A percentile compares a stretch with the other conserved stretches of the same genome.
phyloP scores from a whole-genome alignment of 2,888 invertebrate genomes.

The Philopedon plagiatum region DNA sequence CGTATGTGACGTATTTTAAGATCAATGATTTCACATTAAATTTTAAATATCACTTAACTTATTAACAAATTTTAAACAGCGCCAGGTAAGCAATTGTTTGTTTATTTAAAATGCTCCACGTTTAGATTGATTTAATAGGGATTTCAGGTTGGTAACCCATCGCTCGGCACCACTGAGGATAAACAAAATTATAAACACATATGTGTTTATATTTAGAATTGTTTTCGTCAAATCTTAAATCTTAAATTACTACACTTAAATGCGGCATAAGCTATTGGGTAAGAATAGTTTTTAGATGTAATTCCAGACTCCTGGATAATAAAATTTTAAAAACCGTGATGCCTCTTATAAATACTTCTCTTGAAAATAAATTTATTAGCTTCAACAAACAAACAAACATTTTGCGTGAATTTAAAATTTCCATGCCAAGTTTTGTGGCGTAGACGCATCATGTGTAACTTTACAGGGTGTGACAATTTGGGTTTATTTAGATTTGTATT shows the following conservation, averaged over 20 bases:
- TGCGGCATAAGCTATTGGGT: conserved; percentile 41
- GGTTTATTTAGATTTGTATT: too few species aligned
- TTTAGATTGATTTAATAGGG: conserved; percentile 5
- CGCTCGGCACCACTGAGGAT: conserved; percentile 42
- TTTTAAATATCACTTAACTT: conserved; percentile 1
- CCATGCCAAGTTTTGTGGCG: conserved; percentile 42
- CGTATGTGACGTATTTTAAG: background rate
- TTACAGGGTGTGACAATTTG: conserved; percentile 3
- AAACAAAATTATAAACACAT: conserved; percentile 52
- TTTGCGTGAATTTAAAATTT: conserved; percentile 37
- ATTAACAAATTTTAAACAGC: conserved; percentile 7
- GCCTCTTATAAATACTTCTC: conserved; percentile 37
- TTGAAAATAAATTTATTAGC: conserved; percentile 37
- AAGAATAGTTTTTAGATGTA: conserved; percentile 46
- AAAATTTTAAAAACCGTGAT: conserved; percentile 2
- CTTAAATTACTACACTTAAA: conserved; percentile 46
- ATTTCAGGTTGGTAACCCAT: conserved; percentile 26
- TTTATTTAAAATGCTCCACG: background rate
- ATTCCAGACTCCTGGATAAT: conserved; percentile 39
- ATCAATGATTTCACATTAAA: background rate
- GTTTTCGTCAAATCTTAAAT: conserved; percentile 52
- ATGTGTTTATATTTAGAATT: conserved; percentile 53
- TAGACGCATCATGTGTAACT: conserved; percentile 27
- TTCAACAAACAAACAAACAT: conserved; percentile 45
- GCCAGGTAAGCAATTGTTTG: background rate